These are phyloP conservation scores for Phataginus tetradactyla DNA, from an alignment of 2,797 vertebrate species.

Conservation along the genomic window DNA sequence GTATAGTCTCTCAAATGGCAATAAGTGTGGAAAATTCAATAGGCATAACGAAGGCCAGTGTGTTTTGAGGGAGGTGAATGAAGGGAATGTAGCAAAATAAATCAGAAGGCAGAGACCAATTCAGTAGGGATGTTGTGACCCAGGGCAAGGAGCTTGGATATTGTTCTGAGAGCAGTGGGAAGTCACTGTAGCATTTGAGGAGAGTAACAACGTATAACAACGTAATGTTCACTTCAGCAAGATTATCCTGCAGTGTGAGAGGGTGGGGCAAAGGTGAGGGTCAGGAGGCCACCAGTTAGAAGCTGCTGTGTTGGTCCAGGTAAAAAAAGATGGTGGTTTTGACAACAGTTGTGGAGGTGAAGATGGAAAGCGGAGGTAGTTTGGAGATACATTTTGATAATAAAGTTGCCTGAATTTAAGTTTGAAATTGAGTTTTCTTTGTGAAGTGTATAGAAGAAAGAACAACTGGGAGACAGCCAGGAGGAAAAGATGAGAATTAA, in stretches of 20 bases:
- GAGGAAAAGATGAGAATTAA: neutral
- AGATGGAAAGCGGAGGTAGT: neutral
- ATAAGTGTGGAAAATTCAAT: neutral
- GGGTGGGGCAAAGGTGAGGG: neutral
- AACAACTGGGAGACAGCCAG: neutral
- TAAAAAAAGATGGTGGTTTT: neutral
- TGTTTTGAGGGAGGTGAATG: neutral
- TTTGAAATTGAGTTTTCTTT: conserved; percentile 1
- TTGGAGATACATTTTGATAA: neutral
- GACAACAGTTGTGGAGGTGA: neutral
- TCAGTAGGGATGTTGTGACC: neutral
- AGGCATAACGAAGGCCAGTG: neutral
- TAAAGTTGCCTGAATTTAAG: neutral
- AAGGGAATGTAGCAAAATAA: neutral
- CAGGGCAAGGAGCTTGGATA: neutral
- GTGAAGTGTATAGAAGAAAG: neutral
- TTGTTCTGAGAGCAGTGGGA: neutral
- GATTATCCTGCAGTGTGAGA: neutral
- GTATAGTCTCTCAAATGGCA: neutral
- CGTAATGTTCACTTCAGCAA: neutral
- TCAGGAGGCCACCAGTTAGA: neutral
- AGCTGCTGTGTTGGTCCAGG: neutral
- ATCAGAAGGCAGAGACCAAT: neutral
- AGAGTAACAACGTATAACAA: neutral
- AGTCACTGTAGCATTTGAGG: neutral